These are phyloP conservation scores for Epinephelus lanceolatus DNA, from an alignment of 2,113 vertebrate genomes.

Conservation along the genomic window DNA sequence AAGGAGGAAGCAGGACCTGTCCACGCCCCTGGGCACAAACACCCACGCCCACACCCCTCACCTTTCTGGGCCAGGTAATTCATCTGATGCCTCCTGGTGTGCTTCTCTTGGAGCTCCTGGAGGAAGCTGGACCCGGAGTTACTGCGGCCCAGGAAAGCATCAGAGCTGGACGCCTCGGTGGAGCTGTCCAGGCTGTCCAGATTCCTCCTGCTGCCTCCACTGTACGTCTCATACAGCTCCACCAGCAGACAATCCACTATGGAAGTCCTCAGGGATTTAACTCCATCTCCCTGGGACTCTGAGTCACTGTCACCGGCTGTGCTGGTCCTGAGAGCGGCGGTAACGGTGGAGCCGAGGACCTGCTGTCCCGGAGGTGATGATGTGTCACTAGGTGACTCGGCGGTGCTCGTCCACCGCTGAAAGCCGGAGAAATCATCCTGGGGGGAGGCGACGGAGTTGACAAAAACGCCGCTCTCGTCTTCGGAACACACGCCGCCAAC, in stretches of 20 bases:
- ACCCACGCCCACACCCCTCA: slow-evolving; percentile 63
- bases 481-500: slow-evolving; percentile 51
- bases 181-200: slow-evolving; percentile 91
- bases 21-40: neutral
- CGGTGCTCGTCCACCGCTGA: slow-evolving; percentile 70
- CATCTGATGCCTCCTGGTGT: slow-evolving; percentile 87
- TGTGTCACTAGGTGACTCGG: slow-evolving; percentile 53
- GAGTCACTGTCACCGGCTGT: slow-evolving; percentile 34
- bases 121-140: slow-evolving; percentile 87
- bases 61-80: slow-evolving; percentile 93
- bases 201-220: slow-evolving; percentile 69
- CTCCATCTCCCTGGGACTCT: slow-evolving; percentile 39
- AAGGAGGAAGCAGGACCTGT: neutral
- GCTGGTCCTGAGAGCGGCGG: slow-evolving; percentile 11
- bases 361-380: slow-evolving; percentile 53
- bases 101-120: slow-evolving; percentile 89
- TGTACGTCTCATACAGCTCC: slow-evolving; percentile 92
- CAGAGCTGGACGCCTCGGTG: slow-evolving; percentile 92
- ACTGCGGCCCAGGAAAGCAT: slow-evolving; percentile 86
- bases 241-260: slow-evolving; percentile 94
- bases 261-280: slow-evolving; percentile 76
- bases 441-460: slow-evolving; percentile 53
- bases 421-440: slow-evolving; percentile 73
- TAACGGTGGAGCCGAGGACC: neutral
- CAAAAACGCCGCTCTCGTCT: slow-evolving; percentile 78